Evolutionary conservation across 2,113 vertebrate genomes (phyloP), one percentile per base, ranked within the genome.

Genomic region (Silurus meridionalis): DNA sequence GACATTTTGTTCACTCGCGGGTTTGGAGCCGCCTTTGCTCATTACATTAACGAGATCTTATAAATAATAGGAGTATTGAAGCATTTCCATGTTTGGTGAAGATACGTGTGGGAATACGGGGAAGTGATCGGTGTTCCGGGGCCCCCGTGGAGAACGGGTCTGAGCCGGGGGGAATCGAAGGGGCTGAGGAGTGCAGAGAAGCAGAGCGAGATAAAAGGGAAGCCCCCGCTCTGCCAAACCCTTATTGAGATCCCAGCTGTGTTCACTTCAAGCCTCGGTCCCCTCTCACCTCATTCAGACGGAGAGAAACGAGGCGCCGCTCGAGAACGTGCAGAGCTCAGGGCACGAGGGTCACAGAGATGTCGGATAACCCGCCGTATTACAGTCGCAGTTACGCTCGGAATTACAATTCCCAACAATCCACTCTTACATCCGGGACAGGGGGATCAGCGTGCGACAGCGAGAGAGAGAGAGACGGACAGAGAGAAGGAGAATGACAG

Each of bases 221-320:
- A 77, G 66, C 55, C 81, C 28, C 7, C 23, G 50, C 28, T 83
- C 63, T 82, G 61, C n/a, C 80, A 79, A 77, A 10, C 53, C 80
- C 80, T 85, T 64, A 19, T 55, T 55, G 74, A 86, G 66, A 71
- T 63, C 80, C 74, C 87, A 83, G 87, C 75, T 86, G 84, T 79
- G 63, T 88, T 88, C 80, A 64, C 72, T 83, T 83, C 52, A n/a
- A 55, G 46, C 28, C 55, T 17, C 63, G 8, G 64, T 83, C 64
- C 69, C 25, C 71, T 69, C 74, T 72, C 46, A 55, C 74, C 74
- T 77, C 74, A 55, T 77, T 77, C 52, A 77, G 50, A 77, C 25
- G 5, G 48, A 75, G 48, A 75, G 72, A 52, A 52, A 75, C 15
- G 72, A 53, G 21, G n/a, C 50, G 72, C 48, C 13, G 72, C 48